Evolutionary conservation across 1,140 invertebrate genomes (phyloP).

Genomic region (roundworm (Caenorhabditis elegans)): WBcel235 BX284606.5:8653501-8654000

Average conservation of each 20-base stretch:
- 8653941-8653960: constrained; percentile 8
- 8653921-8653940: constrained; percentile 31
- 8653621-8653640: no score
- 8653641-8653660: no score
- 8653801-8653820: no score
- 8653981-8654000: not conserved
- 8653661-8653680: no score
- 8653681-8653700: no score
- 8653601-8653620: no score
- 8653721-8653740: no score
- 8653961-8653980: not conserved
- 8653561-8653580: not conserved
- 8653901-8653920: not conserved
- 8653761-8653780: no score
- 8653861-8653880: not conserved
- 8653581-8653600: no score
- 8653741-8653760: no score
- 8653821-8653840: not conserved
- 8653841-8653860: not conserved
- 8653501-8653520: not conserved
- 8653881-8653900: not conserved
- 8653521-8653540: constrained; percentile 4
- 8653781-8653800: no score
- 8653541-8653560: not conserved
- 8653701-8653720: no score